Evolutionary conservation across 1,140 invertebrate genomes (phyloP), one percentile per base, ranked within the genome.

Genomic region (Drusus annulatus): DNA sequence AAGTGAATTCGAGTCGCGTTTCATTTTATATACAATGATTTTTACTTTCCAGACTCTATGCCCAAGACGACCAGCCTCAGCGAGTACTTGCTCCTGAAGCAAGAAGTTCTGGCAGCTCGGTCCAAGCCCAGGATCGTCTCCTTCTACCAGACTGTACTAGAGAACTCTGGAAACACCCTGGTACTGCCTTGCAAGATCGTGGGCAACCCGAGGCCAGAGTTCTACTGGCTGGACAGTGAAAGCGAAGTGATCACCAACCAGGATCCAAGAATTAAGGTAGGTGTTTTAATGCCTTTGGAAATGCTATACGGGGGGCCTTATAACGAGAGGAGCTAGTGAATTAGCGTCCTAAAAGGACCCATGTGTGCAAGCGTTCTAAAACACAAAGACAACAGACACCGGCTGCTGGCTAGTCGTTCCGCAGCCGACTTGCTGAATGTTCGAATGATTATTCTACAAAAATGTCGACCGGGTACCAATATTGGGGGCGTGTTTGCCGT

Each of bases 181-280:
- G 87, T 93, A 58, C 86, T 97, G 23, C 93, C 93, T 3, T 97
- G 96, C 86, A 90, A 93, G 58, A 92, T 92, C 0, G 87, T 89
- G 56, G 94, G 95, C 19, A 88, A 88, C 23, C 93, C 94, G 0
- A 87, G 88, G 63, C 92, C 94, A 0, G 89, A 90, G 79, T 86
- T 94, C 7, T 91, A 89, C 79, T 96, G 95, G 95, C 84, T 92
- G 31, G 90, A 93, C 81, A 89, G 90, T 19, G 87, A 91, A n/a
- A 89, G 91, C 15, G 88, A 91, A 65, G 81, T 89, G 7, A 89
- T 94, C 3, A 86, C 84, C 69, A 86, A 85, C 54, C 90, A 86
- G 68, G 90, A 90, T 86, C 84, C 87, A 3, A 88, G 90, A 45
- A 83, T 88, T 15, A 89, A 91, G 86, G 88, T 93, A 5, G 0